phyloP scores from a whole-genome alignment of 2,113 vertebrate species.

The Eulacestoma nigropectus region DNA sequence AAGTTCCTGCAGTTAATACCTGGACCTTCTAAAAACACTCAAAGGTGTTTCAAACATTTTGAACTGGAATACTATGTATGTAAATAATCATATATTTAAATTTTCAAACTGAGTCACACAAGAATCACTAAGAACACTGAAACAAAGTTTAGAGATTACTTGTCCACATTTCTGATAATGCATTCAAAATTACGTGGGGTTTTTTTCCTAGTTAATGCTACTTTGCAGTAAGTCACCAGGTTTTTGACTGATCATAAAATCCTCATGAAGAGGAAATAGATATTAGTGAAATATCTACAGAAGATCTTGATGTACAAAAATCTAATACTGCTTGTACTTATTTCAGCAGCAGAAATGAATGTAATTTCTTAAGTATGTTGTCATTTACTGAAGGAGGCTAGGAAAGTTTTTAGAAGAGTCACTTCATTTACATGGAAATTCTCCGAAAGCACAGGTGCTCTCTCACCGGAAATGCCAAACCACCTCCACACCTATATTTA shows the following conservation, averaged over 20 bases:
- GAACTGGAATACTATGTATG: neutral
- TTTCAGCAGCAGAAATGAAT: neutral
- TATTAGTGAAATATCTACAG: neutral
- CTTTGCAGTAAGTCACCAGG: neutral
- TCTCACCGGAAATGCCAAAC: neutral
- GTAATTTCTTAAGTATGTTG: neutral
- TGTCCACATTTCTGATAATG: neutral
- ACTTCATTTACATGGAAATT: neutral
- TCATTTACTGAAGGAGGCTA: neutral
- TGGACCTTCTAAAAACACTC: neutral
- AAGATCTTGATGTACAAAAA: neutral
- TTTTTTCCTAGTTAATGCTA: neutral
- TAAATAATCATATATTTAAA: neutral
- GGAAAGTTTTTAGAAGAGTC: neutral
- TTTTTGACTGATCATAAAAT: neutral
- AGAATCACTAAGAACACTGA: neutral
- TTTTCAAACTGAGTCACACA: neutral
- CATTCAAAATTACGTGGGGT: fast-evolving
- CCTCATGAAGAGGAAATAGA: neutral
- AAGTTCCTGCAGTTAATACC: neutral
- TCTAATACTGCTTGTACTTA: neutral
- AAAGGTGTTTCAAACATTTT: neutral
- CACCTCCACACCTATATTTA: neutral
- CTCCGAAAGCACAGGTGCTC: neutral
- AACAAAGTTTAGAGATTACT: neutral